phyloP scores from a whole-genome alignment of 1,140 invertebrate genomes.

The Ceratina calcarata region DNA sequence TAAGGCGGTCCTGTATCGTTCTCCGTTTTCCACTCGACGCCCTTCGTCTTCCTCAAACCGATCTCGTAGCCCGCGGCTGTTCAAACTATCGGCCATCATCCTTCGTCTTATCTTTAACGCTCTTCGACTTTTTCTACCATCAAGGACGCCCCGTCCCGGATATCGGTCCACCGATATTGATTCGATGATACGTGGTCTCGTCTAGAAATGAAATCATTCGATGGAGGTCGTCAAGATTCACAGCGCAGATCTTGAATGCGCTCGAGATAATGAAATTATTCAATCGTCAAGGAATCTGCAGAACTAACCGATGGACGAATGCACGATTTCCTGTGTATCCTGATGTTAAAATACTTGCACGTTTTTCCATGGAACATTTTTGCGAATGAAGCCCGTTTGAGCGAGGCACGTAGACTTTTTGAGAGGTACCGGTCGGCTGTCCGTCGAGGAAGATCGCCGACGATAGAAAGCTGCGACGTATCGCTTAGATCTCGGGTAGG shows the following conservation, averaged over 20 bases:
- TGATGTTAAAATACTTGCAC: too few relatives aligned
- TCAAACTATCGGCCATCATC: conserved; percentile 55
- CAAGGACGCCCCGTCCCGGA: conserved; percentile 52
- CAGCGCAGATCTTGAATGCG: too few relatives aligned
- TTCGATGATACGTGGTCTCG: too few relatives aligned
- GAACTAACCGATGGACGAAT: too few relatives aligned
- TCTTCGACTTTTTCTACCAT: background rate
- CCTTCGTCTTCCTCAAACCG: conserved; percentile 51
- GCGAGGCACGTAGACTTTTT: too few relatives aligned
- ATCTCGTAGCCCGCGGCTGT: conserved; percentile 45
- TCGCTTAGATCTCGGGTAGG: conserved; percentile 25
- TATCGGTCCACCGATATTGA: background rate
- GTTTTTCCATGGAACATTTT: too few relatives aligned
- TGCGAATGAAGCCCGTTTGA: too few relatives aligned
- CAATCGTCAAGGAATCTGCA: too few relatives aligned
- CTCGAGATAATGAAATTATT: too few relatives aligned
- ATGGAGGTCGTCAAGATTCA: too few relatives aligned
- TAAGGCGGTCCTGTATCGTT: conserved; percentile 32
- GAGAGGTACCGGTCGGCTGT: background rate
- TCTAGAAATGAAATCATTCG: too few relatives aligned
- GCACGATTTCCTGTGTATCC: too few relatives aligned
- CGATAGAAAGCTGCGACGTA: conserved; percentile 16
- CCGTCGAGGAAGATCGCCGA: background rate
- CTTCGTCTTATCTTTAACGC: conserved; percentile 38
- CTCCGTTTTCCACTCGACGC: background rate